Base-by-base conservation (phyloP, 1,140 invertebrate species). In the Heliconius eleuchia region DNA sequence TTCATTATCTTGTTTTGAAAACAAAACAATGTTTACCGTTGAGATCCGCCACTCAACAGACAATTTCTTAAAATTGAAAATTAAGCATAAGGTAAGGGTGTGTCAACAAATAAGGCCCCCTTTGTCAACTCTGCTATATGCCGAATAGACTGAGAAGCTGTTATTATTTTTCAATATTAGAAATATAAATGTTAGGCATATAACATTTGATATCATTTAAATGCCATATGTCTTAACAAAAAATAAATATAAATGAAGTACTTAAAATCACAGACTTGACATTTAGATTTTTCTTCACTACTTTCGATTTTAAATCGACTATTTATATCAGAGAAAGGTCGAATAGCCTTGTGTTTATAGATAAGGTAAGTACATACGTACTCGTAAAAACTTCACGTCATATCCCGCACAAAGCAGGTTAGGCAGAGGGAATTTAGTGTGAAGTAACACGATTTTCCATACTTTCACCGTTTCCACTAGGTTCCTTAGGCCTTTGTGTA, bases 231-330 rank as follows among this genome's bases (percentile, higher is more conserved):
- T 30, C 23, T 27, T 66, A 30, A 66, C n/a, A 66, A 66, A 11
- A 27, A 13, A 27, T 27, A 66, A 66, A 66, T 66, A 66, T 11
- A 5, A 66, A 66, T 16, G 9, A 30, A 66, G 23, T 13, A 66
- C n/a, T 66, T 66, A 13, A 66, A 66, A 30, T 66, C 60, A 30
- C 60, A 66, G n/a, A n/a, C 60, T 27, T 66, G 60, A 66, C 60
- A 66, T 66, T 66, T 66, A 66, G 8, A 30, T 66, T 66, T 52
- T 66, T 66, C 60, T 66, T 66, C 60, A 66, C 23, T 13, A 66
- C 60, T 66, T 66, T 66, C 60, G 60, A 66, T 66, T 66, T 66
- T 13, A 57, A 66, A 66, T 66, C 60, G 60, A 27, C 60, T 27
- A 66, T 66, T 57, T 66, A 66, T 27, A 66, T 16, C 23, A 66